A percentile compares a stretch with the other conserved stretches of the same genome.
phyloP scores from a whole-genome alignment of 2,888 invertebrate species.

The Papilio demoleus region DNA sequence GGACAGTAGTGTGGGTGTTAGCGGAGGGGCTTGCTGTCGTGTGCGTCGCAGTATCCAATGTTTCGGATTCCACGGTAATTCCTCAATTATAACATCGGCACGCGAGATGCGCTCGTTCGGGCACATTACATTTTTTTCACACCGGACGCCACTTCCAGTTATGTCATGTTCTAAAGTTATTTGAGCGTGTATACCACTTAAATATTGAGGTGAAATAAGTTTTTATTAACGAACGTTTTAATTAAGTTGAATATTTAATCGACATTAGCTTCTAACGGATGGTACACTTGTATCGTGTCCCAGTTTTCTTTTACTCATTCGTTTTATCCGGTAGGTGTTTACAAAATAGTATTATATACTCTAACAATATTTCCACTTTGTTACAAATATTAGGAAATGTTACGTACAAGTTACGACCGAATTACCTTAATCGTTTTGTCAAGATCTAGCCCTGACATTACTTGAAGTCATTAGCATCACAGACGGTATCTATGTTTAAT shows the following conservation, averaged over 20 bases:
- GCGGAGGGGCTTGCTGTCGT: conserved; percentile 72
- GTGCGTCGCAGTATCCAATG: conserved; percentile 79
- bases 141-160: conserved; percentile 34
- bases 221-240: conserved; percentile 16
- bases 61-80: conserved; percentile 77
- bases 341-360: background rate
- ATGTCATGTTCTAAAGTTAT: conserved; percentile 36
- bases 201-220: conserved; percentile 19
- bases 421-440: conserved; percentile 2
- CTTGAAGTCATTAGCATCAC: background rate
- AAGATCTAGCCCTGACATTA: background rate
- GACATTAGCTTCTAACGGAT: conserved; percentile 15
- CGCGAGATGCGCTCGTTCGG: conserved; percentile 29
- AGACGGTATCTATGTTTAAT: conserved; percentile 4
- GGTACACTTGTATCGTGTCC: conserved; percentile 6
- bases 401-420: conserved; percentile 1
- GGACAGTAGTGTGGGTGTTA: conserved; percentile 72
- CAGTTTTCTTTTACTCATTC: background rate
- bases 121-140: conserved; percentile 43
- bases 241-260: conserved; percentile 26
- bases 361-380: no score
- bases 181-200: conserved; percentile 32
- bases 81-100: conserved; percentile 46
- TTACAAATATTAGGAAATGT: no score
- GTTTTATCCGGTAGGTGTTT: background rate